A percentile compares a stretch with the other conserved stretches of the same genome.
phyloP scores from a whole-genome alignment of 2,113 vertebrate species.

The Ranitomeya variabilis region DNA sequence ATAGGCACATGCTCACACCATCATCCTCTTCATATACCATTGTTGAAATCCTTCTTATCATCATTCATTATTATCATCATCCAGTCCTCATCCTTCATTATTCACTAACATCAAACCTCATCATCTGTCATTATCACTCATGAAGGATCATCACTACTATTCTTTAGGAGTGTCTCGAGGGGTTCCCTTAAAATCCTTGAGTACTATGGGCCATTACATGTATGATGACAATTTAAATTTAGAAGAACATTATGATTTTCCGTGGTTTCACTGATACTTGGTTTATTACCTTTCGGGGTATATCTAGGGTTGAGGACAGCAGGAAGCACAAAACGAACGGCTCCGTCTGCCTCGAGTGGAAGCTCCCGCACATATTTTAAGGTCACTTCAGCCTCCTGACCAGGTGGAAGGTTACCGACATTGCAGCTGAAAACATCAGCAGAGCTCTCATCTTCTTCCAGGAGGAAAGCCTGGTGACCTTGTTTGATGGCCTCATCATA shows the following conservation, averaged over 20 bases:
- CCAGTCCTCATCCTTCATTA: too few species aligned
- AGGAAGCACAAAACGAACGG: slow-evolving; percentile 78
- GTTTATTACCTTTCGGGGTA: slow-evolving; percentile 38
- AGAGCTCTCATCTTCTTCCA: slow-evolving; percentile 74
- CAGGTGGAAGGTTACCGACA: slow-evolving; percentile 48
- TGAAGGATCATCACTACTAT: too few species aligned
- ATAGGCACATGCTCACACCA: too few species aligned
- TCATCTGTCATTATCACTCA: too few species aligned
- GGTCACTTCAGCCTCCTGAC: slow-evolving; percentile 46
- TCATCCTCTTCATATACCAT: neutral
- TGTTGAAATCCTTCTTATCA: neutral
- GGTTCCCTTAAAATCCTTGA: neutral
- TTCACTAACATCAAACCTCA: too few species aligned
- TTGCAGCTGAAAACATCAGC: slow-evolving; percentile 55
- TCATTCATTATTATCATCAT: neutral
- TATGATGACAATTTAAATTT: neutral
- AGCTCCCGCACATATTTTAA: slow-evolving; percentile 47
- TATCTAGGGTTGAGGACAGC: slow-evolving; percentile 81
- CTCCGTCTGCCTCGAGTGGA: slow-evolving; percentile 57
- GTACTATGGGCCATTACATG: neutral
- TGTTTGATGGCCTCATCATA: slow-evolving; percentile 78
- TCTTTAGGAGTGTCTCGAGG: too few species aligned
- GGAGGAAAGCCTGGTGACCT: slow-evolving; percentile 75
- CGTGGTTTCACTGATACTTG: neutral
- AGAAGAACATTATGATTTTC: neutral